phyloP scores from a whole-genome alignment of 2,113 vertebrate species.

The Bufo bufo region DNA sequence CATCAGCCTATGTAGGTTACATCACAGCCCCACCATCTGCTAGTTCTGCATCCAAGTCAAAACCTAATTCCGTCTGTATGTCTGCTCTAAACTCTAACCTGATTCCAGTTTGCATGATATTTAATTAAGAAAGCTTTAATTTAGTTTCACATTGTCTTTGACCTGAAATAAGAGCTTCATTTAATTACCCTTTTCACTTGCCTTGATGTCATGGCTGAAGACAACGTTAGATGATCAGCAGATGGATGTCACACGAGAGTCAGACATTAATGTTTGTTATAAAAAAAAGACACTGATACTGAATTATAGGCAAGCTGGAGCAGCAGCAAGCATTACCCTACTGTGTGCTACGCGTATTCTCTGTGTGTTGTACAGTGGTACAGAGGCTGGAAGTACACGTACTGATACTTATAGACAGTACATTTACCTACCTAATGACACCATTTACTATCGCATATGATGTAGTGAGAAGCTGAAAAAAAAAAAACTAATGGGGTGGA shows the following conservation, averaged over 20 bases:
- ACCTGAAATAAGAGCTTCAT: conserved; percentile 41
- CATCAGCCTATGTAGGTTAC: conserved; percentile 40
- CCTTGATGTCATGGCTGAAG: conserved; percentile 37
- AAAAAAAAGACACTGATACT: neutral
- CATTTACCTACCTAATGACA: neutral
- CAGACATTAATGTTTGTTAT: neutral
- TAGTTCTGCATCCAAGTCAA: conserved; percentile 35
- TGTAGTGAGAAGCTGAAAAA: too few species aligned
- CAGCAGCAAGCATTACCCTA: neutral
- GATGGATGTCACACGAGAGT: conserved; percentile 5
- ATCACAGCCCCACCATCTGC: conserved; percentile 45
- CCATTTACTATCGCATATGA: too few species aligned
- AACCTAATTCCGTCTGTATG: conserved; percentile 41
- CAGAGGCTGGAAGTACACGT: neutral
- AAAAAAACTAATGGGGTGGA: too few species aligned
- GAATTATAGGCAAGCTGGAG: neutral
- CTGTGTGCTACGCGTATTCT: neutral
- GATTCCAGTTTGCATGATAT: conserved; percentile 46
- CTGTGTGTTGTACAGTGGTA: neutral
- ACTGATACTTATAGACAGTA: neutral
- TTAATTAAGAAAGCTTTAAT: conserved; percentile 51
- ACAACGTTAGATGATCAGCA: conserved; percentile 2
- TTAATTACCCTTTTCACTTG: conserved; percentile 46
- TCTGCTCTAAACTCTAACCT: conserved; percentile 40
- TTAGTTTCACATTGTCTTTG: conserved; percentile 46